Conservation (phyloP, 2,888 invertebrate genomes). For the Amiota communis region DNA sequence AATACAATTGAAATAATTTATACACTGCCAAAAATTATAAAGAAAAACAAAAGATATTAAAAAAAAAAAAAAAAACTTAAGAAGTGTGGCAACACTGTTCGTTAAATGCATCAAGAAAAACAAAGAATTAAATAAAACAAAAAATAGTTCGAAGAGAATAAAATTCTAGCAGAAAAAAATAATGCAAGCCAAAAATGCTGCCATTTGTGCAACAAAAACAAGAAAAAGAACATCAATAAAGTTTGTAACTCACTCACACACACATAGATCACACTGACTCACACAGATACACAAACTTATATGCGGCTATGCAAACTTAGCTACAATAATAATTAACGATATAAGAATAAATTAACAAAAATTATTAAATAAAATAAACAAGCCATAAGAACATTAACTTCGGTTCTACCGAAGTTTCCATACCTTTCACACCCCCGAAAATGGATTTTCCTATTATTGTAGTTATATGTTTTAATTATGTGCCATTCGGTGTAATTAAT, state of each 20-base stretch:
- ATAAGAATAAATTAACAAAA: slow-evolving; percentile 58
- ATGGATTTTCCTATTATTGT: too few relatives aligned
- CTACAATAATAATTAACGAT: slow-evolving; percentile 26
- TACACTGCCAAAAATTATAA: slow-evolving; percentile 25
- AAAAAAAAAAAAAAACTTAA: slow-evolving; percentile 31
- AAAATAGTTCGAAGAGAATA: not conserved
- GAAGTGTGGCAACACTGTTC: slow-evolving; percentile 31
- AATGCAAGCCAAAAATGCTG: slow-evolving; percentile 38
- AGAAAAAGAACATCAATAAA: not conserved
- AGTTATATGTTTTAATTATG: too few relatives aligned
- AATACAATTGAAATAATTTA: not conserved
- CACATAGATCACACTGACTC: slow-evolving; percentile 25
- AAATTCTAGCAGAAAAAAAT: not conserved
- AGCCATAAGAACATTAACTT: not conserved
- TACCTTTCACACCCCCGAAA: too few relatives aligned
- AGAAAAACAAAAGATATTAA: slow-evolving; percentile 32
- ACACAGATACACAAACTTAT: slow-evolving; percentile 32
- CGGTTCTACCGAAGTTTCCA: too few relatives aligned
- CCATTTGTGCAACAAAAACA: slow-evolving; percentile 24
- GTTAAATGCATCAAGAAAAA: slow-evolving; percentile 1
- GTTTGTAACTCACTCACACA: slow-evolving; percentile 33
- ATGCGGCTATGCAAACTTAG: slow-evolving; percentile 4
- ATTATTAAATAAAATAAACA: slow-evolving; percentile 51
- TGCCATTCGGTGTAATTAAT: too few relatives aligned
- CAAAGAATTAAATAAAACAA: not conserved